phyloP scores from a whole-genome alignment of 2,797 vertebrate species.

The Pyrocephalus nanus region DNA sequence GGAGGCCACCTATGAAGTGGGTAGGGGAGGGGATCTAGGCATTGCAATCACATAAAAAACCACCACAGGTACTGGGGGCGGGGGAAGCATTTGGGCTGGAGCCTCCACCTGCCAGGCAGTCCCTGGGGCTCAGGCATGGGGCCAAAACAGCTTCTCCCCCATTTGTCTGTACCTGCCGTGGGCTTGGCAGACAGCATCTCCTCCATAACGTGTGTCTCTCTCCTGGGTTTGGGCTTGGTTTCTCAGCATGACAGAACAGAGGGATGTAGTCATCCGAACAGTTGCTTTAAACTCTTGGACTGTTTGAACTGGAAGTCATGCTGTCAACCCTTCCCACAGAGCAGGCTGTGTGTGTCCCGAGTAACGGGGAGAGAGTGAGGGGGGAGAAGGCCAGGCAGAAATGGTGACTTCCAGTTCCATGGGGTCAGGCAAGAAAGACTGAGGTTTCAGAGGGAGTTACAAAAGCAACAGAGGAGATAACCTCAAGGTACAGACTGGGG shows the following conservation, averaged over 20 bases:
- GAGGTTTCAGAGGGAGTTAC: neutral
- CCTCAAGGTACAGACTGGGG: no score
- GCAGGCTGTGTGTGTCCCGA: neutral
- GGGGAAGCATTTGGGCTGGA: neutral
- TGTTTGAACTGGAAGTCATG: neutral
- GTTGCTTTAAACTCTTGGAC: neutral
- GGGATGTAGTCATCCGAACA: neutral
- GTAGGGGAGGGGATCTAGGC: rapidly evolving
- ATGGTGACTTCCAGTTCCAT: neutral
- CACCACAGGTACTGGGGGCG: neutral
- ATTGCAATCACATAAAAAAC: neutral
- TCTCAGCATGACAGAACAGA: neutral
- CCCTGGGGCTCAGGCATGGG: neutral
- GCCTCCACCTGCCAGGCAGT: neutral
- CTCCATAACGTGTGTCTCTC: rapidly evolving
- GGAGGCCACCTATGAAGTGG: neutral
- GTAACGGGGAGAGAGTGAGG: no score
- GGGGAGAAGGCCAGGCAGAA: neutral
- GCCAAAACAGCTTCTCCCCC: neutral
- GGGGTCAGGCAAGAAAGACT: neutral
- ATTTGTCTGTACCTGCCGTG: rapidly evolving
- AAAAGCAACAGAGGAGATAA: neutral
- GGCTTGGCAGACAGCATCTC: neutral
- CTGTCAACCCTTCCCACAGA: rapidly evolving
- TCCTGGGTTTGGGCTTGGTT: neutral